phyloP scores from a whole-genome alignment of 2,113 vertebrate species.

The Otus sunia region DNA sequence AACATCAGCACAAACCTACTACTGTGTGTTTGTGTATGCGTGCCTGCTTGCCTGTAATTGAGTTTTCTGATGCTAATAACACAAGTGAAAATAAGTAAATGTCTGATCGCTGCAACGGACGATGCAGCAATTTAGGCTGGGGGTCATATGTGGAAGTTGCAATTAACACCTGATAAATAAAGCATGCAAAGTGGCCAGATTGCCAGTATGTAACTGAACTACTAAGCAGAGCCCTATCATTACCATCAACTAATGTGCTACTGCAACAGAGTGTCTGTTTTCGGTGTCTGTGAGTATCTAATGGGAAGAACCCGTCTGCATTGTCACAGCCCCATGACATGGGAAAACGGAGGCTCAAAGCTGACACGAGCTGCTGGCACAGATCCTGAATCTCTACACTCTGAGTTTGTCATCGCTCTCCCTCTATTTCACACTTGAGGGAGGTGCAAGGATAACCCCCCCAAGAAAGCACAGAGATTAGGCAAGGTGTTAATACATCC shows the following conservation, averaged over 20 bases:
- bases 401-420: neutral
- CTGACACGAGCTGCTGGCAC: neutral
- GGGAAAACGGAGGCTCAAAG: neutral
- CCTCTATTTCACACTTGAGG: neutral
- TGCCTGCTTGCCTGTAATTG: conserved; percentile 4
- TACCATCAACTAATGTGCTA: neutral
- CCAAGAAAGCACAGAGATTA: neutral
- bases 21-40: conserved; percentile 44
- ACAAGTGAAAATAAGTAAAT: neutral
- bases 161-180: conserved; percentile 50
- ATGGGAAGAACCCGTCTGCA: neutral
- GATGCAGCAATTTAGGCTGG: neutral
- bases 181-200: neutral
- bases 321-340: neutral
- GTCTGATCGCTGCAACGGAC: neutral
- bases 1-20: conserved; percentile 60
- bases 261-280: neutral
- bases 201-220: neutral
- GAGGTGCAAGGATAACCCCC: neutral
- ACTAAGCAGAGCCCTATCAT: conserved; percentile 11
- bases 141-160: neutral
- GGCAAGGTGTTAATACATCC: neutral
- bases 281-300: neutral
- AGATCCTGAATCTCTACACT: neutral
- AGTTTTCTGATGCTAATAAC: conserved; percentile 21